Evolutionary conservation across 2,113 vertebrate species (phyloP).

Genomic region (Piaya cayana): DNA sequence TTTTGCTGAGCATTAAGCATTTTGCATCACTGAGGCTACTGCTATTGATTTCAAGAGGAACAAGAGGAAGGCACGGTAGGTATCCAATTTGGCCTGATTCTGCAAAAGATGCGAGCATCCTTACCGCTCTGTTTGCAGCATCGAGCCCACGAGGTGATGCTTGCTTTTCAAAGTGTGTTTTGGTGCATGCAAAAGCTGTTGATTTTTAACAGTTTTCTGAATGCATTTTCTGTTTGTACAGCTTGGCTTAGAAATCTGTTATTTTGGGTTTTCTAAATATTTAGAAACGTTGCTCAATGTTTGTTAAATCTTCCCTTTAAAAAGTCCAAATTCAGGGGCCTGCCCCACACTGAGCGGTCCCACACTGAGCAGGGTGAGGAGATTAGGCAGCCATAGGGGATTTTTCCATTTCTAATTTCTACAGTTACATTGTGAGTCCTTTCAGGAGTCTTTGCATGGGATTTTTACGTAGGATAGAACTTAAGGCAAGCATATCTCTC

Average conservation of each 20-base stretch:
- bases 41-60: not conserved
- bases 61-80: not conserved
- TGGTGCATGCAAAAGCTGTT: not conserved
- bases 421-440: slow-evolving; percentile 11
- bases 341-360: not conserved
- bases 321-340: not conserved
- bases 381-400: not conserved
- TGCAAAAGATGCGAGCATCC: slow-evolving; percentile 6
- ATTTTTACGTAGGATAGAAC: slow-evolving; percentile 19
- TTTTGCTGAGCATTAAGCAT: not conserved
- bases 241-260: slow-evolving; percentile 30
- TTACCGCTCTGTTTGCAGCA: not conserved
- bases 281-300: slow-evolving; percentile 48
- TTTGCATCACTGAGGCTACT: slow-evolving; percentile 41
- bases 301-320: slow-evolving; percentile 56
- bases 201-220: slow-evolving; percentile 37
- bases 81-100: not conserved
- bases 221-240: slow-evolving; percentile 26
- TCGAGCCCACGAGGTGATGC: not conserved
- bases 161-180: not conserved
- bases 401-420: slow-evolving; percentile 27
- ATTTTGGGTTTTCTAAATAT: slow-evolving; percentile 56
- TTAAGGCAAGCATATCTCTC: not conserved
- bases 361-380: not conserved
- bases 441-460: not conserved